Evolutionary conservation across 1,140 invertebrate species (phyloP).

Genomic region (Bombus waltoni): DNA sequence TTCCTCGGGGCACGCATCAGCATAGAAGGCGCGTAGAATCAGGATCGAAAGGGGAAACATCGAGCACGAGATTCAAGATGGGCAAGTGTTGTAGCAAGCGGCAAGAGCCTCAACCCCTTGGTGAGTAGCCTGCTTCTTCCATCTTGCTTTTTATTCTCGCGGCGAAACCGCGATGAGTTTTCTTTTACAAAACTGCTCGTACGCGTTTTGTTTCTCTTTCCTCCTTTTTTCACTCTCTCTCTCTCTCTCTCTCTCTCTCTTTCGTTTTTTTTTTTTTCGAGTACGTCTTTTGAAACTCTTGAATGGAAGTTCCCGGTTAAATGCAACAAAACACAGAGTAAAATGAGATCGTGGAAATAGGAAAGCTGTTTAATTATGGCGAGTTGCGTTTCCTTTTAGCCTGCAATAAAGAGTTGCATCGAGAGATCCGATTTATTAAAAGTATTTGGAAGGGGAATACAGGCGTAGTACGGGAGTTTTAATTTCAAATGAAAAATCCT

Average conservation of each 20-base stretch:
- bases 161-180: conserved; percentile 21
- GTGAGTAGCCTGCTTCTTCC: conserved; percentile 63
- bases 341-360: not conserved
- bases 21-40: conserved; percentile 53
- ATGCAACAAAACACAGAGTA: not conserved
- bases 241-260: not conserved
- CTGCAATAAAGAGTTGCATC: not conserved
- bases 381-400: not conserved
- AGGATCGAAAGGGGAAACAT: conserved; percentile 49
- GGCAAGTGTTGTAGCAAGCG: conserved; percentile 89
- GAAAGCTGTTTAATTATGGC: not conserved
- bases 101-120: conserved; percentile 86
- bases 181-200: not conserved
- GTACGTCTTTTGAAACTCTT: not conserved
- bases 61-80: conserved; percentile 80
- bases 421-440: not conserved
- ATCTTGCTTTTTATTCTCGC: not conserved
- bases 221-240: too few relatives aligned
- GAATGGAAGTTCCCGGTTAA: not conserved
- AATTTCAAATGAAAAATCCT: not conserved
- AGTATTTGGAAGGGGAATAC: not conserved
- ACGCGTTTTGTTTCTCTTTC: not conserved
- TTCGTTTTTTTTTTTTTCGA: not conserved
- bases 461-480: not conserved
- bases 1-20: conserved; percentile 63